Conservation (phyloP, 2,797 vertebrate genomes). For the Microctenopoma lineatum region DNA sequence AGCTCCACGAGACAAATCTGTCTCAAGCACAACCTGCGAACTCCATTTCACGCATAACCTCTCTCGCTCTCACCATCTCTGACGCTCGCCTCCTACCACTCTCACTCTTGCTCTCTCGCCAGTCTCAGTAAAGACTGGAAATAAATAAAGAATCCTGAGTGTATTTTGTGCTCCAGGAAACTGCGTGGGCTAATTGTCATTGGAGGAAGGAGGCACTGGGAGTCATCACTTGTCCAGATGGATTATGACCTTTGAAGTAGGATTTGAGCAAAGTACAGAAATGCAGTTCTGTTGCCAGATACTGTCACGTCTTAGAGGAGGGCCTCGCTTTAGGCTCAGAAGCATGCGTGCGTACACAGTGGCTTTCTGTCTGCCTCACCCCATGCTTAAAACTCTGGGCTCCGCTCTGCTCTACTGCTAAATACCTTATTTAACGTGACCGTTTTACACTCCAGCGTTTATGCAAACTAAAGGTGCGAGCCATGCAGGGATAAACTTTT, state of each 20-base stretch:
- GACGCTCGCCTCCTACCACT: slow-evolving; percentile 31
- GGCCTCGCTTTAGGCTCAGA: slow-evolving; percentile 39
- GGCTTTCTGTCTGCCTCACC: slow-evolving; percentile 31
- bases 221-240: slow-evolving; percentile 72
- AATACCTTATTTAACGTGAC: slow-evolving; percentile 38
- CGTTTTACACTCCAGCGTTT: slow-evolving; percentile 33
- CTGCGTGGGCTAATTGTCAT: slow-evolving; percentile 61
- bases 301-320: slow-evolving; percentile 63
- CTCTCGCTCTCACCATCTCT: slow-evolving; percentile 45
- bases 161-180: slow-evolving; percentile 63
- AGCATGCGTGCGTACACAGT: slow-evolving; percentile 17
- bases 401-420: slow-evolving; percentile 39
- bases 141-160: slow-evolving; percentile 66
- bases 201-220: slow-evolving; percentile 31
- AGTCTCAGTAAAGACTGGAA: slow-evolving; percentile 60
- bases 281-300: slow-evolving; percentile 68
- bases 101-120: slow-evolving; percentile 26
- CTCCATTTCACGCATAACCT: slow-evolving; percentile 73
- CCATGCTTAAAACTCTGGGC: slow-evolving; percentile 21
- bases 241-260: slow-evolving; percentile 80
- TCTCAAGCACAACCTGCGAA: slow-evolving; percentile 68
- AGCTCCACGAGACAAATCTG: slow-evolving; percentile 63
- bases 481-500: slow-evolving; percentile 37
- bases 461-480: slow-evolving; percentile 39
- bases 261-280: slow-evolving; percentile 69